A percentile compares a stretch with the other conserved stretches of the same genome.
Evolutionary conservation across 1,140 invertebrate species (phyloP).

Genomic region (Notospermus geniculatus): DNA sequence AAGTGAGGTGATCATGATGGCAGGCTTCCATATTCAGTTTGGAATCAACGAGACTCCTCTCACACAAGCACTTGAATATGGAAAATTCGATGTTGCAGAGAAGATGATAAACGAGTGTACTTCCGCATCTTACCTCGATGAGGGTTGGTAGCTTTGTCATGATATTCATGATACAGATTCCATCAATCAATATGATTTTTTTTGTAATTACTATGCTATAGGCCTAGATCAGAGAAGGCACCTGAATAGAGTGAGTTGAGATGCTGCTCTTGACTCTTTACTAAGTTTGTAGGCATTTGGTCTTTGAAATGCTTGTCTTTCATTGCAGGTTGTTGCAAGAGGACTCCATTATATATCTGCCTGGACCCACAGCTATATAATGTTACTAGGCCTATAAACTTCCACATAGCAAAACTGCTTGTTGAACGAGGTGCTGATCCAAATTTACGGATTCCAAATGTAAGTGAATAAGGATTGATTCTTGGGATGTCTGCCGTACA

Average conservation of each 20-base stretch:
- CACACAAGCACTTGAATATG: conserved; percentile 38
- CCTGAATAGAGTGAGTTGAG: too few relatives aligned
- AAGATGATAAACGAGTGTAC: conserved; percentile 35
- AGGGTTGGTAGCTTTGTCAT: conserved; percentile 30
- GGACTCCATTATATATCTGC: conserved; percentile 46
- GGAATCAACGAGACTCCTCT: conserved; percentile 48
- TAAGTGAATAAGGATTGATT: conserved; percentile 19
- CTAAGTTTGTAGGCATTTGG: neutral
- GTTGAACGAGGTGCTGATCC: conserved; percentile 45
- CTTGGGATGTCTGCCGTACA: neutral
- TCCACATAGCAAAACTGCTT: conserved; percentile 40
- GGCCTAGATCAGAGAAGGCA: too few relatives aligned
- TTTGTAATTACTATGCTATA: too few relatives aligned
- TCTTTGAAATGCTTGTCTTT: conserved; percentile 7
- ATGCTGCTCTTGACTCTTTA: too few relatives aligned
- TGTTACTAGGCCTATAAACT: conserved; percentile 31
- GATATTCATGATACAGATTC: neutral
- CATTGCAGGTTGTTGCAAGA: conserved; percentile 46
- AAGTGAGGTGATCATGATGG: conserved; percentile 28
- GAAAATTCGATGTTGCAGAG: conserved; percentile 38
- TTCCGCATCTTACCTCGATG: conserved; percentile 45
- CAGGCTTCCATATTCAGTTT: conserved; percentile 50
- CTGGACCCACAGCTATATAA: conserved; percentile 36
- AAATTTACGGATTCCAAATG: conserved; percentile 44
- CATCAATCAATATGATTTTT: too few relatives aligned